phyloP scores from a whole-genome alignment of 1,140 invertebrate genomes.

The Macrostomum lignano region DNA sequence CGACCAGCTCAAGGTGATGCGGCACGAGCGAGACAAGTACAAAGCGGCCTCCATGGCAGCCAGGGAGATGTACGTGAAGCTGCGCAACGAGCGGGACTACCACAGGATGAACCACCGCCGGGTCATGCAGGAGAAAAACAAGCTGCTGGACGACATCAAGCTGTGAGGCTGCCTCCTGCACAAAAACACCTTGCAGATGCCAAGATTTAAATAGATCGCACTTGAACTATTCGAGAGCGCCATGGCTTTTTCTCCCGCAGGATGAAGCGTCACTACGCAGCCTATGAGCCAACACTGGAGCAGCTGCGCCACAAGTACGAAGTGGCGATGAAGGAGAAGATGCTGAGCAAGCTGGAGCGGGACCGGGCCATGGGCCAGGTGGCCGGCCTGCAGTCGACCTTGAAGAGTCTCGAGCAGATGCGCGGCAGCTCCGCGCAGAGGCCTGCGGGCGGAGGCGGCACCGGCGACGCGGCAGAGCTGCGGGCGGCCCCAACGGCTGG shows the following conservation, averaged over 20 bases:
- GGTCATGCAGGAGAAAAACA: no score
- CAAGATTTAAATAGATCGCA: no score
- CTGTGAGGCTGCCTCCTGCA: no score
- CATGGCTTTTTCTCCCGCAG: constrained; percentile 8
- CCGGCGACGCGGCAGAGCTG: no score
- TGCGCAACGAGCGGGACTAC: no score
- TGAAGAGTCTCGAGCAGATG: constrained; percentile 17
- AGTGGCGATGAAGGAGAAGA: constrained; percentile 22
- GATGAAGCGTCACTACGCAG: constrained; percentile 20
- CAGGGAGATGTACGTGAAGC: no score
- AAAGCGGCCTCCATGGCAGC: no score
- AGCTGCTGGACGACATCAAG: no score
- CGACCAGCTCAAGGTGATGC: constrained; percentile 19
- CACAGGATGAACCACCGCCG: no score
- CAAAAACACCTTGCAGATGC: no score
- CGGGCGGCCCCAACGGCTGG: no score
- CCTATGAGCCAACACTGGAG: constrained; percentile 21
- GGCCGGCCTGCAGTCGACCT: constrained; percentile 16
- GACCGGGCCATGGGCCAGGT: constrained; percentile 21
- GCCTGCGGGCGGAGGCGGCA: no score
- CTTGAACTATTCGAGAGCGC: neutral
- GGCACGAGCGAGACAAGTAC: constrained; percentile 18
- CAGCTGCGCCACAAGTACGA: constrained; percentile 23
- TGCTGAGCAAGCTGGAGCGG: constrained; percentile 21
- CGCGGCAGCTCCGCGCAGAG: constrained; percentile 11